phyloP scores from a whole-genome alignment of 2,888 invertebrate species.

The Euproctis similis region DNA sequence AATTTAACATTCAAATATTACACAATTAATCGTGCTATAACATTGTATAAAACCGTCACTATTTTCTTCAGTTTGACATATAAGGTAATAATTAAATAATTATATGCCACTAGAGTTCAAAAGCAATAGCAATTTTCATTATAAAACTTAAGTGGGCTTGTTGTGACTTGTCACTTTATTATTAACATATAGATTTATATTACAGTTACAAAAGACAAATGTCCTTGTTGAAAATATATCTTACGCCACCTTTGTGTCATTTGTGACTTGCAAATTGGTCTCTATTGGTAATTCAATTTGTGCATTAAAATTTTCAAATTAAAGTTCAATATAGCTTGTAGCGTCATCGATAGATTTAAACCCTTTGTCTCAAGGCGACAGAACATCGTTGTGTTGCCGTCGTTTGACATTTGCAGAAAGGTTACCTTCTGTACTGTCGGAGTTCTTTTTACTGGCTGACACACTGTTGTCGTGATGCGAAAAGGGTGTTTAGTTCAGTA shows the following conservation, averaged over 20 bases:
- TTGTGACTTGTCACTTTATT: constrained; percentile 51
- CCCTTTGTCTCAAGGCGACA: constrained; percentile 71
- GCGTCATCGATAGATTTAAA: constrained; percentile 49
- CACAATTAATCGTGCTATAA: no score
- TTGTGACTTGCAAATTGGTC: constrained; percentile 42
- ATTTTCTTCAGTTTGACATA: no score
- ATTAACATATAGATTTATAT: constrained; percentile 62
- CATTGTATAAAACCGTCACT: no score
- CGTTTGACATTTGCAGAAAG: constrained; percentile 71
- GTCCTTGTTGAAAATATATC: constrained; percentile 46
- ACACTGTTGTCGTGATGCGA: constrained; percentile 52
- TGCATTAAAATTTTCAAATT: constrained; percentile 31
- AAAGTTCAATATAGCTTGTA: constrained; percentile 45
- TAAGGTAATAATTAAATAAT: no score
- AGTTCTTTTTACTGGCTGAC: constrained; percentile 65
- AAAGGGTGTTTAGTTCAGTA: constrained; percentile 56
- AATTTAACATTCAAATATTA: no score
- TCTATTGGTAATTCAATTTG: constrained; percentile 28
- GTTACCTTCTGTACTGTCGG: constrained; percentile 58
- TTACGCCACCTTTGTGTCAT: constrained; percentile 45
- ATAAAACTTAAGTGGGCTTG: constrained; percentile 38
- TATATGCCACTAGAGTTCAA: no score
- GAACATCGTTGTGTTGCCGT: constrained; percentile 51
- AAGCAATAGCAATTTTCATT: constrained; percentile 51
- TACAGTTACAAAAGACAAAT: constrained; percentile 51